These are phyloP conservation scores for Calliphora vomitoria DNA, from an alignment of 2,888 invertebrate genomes.

Conservation along the genomic window DNA sequence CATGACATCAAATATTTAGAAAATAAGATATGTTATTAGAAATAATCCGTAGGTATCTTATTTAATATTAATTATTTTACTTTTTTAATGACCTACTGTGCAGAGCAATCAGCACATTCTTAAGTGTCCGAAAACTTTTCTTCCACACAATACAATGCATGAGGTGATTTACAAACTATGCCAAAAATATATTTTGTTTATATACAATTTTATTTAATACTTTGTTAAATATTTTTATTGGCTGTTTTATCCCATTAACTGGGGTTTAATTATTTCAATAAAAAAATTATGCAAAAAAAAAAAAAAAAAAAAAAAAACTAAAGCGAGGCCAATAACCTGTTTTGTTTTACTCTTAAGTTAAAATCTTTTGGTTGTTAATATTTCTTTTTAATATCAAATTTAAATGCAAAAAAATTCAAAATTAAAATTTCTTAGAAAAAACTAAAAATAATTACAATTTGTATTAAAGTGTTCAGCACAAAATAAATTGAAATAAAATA, in stretches of 20 bases:
- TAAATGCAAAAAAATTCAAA: conserved; percentile 13
- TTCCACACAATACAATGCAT: not conserved
- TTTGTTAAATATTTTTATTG: conserved; percentile 27
- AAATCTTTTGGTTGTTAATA: not conserved
- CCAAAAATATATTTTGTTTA: conserved; percentile 7
- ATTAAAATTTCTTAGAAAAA: conserved; percentile 16
- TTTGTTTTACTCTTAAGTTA: not conserved
- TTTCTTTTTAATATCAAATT: not conserved
- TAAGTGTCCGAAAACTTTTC: not conserved
- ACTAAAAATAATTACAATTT: conserved; percentile 16
- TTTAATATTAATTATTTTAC: no score
- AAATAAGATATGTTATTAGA: no score
- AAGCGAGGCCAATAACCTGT: conserved; percentile 65
- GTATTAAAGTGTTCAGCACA: not conserved
- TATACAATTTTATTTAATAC: conserved; percentile 14
- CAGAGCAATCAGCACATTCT: not conserved
- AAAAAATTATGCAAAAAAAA: conserved; percentile 48
- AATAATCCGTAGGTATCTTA: no score
- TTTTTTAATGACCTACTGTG: no score
- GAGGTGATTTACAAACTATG: conserved; percentile 20
- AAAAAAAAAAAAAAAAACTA: conserved; percentile 39
- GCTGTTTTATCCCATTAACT: conserved; percentile 47
- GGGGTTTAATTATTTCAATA: conserved; percentile 43
- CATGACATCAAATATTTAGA: no score
- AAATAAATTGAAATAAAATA: not conserved